These are phyloP conservation scores for Bombus turneri DNA, from an alignment of 1,140 invertebrate species.

Conservation along the genomic window DNA sequence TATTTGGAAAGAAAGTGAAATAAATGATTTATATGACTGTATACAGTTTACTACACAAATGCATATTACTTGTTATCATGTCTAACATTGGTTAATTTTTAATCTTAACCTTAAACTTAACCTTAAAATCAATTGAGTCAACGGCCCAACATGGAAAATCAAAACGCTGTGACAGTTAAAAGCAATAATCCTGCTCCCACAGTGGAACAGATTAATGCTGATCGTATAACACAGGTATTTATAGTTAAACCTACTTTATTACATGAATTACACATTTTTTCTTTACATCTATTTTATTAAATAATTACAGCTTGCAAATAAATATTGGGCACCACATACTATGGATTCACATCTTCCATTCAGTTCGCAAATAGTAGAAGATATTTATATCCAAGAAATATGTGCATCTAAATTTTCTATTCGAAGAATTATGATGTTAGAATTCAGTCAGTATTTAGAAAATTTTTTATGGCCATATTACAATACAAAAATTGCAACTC, in stretches of 20 bases:
- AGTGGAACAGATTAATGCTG: conserved; percentile 92
- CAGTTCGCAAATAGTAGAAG: conserved; percentile 89
- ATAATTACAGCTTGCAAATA: conserved; percentile 88
- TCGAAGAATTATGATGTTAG: conserved; percentile 95
- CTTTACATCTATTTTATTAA: conserved; percentile 19
- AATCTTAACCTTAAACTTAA: neutral
- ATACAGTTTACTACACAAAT: neutral
- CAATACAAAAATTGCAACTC: conserved; percentile 85
- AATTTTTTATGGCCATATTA: conserved; percentile 99
- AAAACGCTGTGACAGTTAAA: conserved; percentile 73
- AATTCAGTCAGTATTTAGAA: conserved; percentile 98
- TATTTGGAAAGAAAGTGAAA: neutral
- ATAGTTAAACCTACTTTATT: neutral
- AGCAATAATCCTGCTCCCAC: conserved; percentile 87
- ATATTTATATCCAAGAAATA: conserved; percentile 92
- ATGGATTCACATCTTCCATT: conserved; percentile 87
- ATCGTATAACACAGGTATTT: conserved; percentile 89
- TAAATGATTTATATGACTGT: neutral
- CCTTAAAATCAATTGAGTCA: neutral
- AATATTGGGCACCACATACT: conserved; percentile 94
- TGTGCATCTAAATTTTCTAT: conserved; percentile 90
- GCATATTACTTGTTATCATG: neutral
- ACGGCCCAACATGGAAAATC: conserved; percentile 70
- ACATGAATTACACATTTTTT: neutral
- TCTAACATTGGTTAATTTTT: neutral